A percentile compares a stretch with the other conserved stretches of the same genome.
Conservation (phyloP, 2,888 invertebrate species). For the Synanthedon myopaeformis region DNA sequence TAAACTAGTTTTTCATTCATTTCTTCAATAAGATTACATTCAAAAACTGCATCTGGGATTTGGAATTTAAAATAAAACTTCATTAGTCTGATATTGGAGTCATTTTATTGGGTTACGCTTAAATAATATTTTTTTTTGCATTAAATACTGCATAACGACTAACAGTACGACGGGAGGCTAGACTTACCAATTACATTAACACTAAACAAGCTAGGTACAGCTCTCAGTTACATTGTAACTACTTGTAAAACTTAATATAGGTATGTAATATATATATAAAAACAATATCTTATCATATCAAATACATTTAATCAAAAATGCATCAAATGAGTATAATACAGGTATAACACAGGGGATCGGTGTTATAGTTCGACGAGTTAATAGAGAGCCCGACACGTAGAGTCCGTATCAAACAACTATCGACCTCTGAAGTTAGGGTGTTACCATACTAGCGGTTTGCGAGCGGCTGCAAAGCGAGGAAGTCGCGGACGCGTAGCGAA, state of each 20-base stretch:
- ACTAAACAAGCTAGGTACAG: slow-evolving; percentile 37
- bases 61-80: slow-evolving; percentile 26
- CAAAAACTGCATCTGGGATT: no score
- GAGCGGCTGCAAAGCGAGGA: no score
- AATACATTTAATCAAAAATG: slow-evolving; percentile 49
- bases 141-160: slow-evolving; percentile 67
- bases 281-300: slow-evolving; percentile 14
- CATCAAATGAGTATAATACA: slow-evolving; percentile 64
- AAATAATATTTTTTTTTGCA: slow-evolving; percentile 56
- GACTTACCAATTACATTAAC: slow-evolving; percentile 29
- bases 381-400: not conserved
- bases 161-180: slow-evolving; percentile 58
- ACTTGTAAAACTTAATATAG: not conserved
- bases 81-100: slow-evolving; percentile 52
- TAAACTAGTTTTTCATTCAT: no score
- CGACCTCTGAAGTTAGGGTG: no score
- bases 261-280: no score
- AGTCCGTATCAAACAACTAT: no score
- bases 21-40: no score
- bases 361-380: slow-evolving; percentile 9
- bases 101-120: slow-evolving; percentile 66
- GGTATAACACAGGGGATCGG: slow-evolving; percentile 25
- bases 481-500: no score
- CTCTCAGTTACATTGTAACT: slow-evolving; percentile 9
- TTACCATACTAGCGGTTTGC: no score